Percentiles rank a stretch among this genome's conserved stretches.
These are phyloP conservation scores for Menidia beryllina DNA, from an alignment of 2,113 vertebrate species.

Conservation along the genomic window DNA sequence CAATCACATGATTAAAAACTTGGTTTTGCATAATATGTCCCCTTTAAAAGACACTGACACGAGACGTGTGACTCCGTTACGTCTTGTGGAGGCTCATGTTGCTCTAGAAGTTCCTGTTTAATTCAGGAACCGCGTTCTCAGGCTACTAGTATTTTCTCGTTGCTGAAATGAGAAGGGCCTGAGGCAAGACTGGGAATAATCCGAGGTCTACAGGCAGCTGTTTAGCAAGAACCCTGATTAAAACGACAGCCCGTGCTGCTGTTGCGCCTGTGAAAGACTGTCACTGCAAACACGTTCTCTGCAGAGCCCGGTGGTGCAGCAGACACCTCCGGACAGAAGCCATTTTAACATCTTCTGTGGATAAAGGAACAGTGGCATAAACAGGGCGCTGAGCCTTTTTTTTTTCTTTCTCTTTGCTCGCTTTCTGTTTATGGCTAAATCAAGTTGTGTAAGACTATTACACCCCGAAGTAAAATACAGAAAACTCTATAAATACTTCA, in stretches of 20 bases:
- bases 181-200: conserved; percentile 73
- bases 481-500: no score
- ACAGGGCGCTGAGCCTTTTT: conserved; percentile 6
- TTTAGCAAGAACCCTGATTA: conserved; percentile 81
- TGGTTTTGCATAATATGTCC: no score
- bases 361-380: conserved; percentile 36
- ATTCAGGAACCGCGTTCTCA: conserved; percentile 61
- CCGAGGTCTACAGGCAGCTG: conserved; percentile 78
- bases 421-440: no score
- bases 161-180: conserved; percentile 76
- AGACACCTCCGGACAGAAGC: conserved; percentile 38
- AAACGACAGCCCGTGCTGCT: conserved; percentile 76
- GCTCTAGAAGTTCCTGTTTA: conserved; percentile 65
- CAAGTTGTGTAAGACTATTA: no score
- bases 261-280: conserved; percentile 58
- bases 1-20: no score
- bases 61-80: conserved; percentile 56
- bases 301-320: conserved; percentile 28
- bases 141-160: conserved; percentile 53
- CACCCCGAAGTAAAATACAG: no score
- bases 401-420: not conserved
- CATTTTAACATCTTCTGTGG: conserved; percentile 40
- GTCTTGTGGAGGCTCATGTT: conserved; percentile 64
- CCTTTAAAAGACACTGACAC: conserved; percentile 49
- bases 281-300: conserved; percentile 63